Base-by-base conservation (phyloP, 2,113 vertebrate species). In the Calyptommatus sinebrachiatus region DNA sequence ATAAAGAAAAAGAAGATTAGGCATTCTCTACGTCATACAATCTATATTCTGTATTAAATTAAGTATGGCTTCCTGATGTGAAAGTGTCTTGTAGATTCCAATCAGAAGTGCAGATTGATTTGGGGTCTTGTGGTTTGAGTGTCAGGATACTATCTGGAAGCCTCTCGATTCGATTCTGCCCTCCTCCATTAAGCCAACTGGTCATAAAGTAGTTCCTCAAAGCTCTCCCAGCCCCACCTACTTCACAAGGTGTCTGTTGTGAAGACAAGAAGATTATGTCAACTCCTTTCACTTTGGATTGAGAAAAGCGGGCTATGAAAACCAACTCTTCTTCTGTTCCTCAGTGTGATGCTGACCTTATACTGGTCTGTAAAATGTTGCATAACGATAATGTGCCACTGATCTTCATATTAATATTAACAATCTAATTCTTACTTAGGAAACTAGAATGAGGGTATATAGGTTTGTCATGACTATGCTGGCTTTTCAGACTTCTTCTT, bases 371-470 rank as follows among this genome's bases (percentile, higher is more conserved):
- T 66, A 75, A 53, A 29, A 20, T 0, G 20, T 35, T 50, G 68
- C 61, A 68, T 73, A 77, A 41, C 50, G 65, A 66, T 24, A 63
- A 41, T n/a, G 2, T 22, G 35, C 65, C 66, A 53, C 71, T 83
- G 63, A 71, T 80, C 83, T 73, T 41, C 74, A 46, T 61, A 20
- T 60, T 72, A 28, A 8, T 69, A 29, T 14, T 73, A 12, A 69
- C 9, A 50, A 60, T 77, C 50, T 78, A 66, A 82, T 79, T 35
- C 81, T 45, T 31, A 81, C 86, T 79, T 71, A 71, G 28, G 35
- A 53, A 3, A 67, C 35, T 1, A 48, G 69, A 5, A 66, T 28
- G 35, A 1, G 26, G 7, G 53, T 89, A 1, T 3, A 63, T 18
- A 66, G 9, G 41, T 1, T 4, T 11, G 31, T 72, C 28, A 61